Evolutionary conservation across 2,113 vertebrate species (phyloP), one percentile per base, ranked within the genome.

Genomic region (Syrmaticus mikado): DNA sequence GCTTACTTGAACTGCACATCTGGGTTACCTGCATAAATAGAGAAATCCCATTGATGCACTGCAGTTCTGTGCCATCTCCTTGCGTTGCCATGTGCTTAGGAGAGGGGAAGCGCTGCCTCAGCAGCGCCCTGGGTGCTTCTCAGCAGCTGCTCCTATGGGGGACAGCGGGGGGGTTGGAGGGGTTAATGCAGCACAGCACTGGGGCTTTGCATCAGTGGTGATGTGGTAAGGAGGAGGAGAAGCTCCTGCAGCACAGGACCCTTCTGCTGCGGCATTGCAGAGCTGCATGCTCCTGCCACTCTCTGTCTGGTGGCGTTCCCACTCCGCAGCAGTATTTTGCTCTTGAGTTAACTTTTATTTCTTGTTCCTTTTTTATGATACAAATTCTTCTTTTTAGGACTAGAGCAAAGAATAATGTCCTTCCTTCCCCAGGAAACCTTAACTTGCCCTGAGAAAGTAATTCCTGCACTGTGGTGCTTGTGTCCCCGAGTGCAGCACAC

Each of bases 391-490:
- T 80, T 48, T 53, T 52, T 62, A 45, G 76, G 40, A 11, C 24
- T 62, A 5, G 36, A 80, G 89, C 64, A 74, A 50, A 74, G 65
- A 21, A 19, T 43, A 77, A 71, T 1, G 15, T 87, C 25, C 25
- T 40, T 64, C 38, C 38, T 27, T 64, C 25, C 61, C 61, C 65
- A 45, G 50, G 76, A 77, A 66, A 24, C n/a, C 7, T 1, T 73
- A 11, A 32, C 55, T n/a, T 0, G 34, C 25, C 13, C 0, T 6
- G 57, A 21, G 5, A 64, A 64, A 2, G 6, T 4, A 25, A 11
- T 48, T 64, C 6, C 38, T 40, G 7, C 6, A 5, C 1, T 40
- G 27, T 41, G 43, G 32, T n/a, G 13, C 73, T 53, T 19, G 19
- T 60, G 57, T 73, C 58, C 40, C 11, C 2, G 28, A 17, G 61